Base-by-base conservation (phyloP, 37 sponge, comb jelly and placozoan species). In the Oscarella lobularis region DNA sequence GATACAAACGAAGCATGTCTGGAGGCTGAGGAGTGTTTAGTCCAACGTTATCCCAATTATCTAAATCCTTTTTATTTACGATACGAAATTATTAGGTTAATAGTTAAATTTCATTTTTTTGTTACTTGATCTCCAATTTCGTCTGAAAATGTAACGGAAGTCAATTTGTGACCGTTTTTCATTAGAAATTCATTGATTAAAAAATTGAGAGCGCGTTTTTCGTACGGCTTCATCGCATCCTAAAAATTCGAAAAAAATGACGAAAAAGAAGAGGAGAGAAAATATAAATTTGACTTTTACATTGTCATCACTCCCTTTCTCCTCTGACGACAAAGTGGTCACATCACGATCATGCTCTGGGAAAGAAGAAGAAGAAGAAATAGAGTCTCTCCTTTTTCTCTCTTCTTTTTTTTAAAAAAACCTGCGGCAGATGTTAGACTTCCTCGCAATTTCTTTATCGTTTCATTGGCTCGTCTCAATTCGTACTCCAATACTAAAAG, bases 21-120 rank as follows among this genome's bases (percentile, higher is more conserved):
- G 96, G 96, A 27, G 96, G 96, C 65, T 88, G 88, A 69, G 96
- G 83, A 38, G 81, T 88, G 80, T 95, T 88, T 73, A 95, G 81
- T 39, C 92, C 92, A 0, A 95, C 96, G 79, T 95, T 91, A 77
- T 91, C 87, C 96, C 96, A 95, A 78, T 91, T 91, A 74, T 95
- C 96, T 74, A 91, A 85, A 66, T 95, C 89, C 96, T 94, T 68
- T 4, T 68, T 4, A 68, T 32, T 20, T 5, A 68, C 71, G 31
- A 68, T 34, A 68, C 6, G 6, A 14, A 5, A 14, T 14, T 32
- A 4, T 30, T 14, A 68, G 33, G 6, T 68, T 68, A 4, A 5
- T 34, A 5, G 4, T 4, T 20, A 68, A 30, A 4, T 20, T 30
- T 68, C 71, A 35, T 34, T 68, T 20, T 68, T 68, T 32, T 34